Percentiles rank a stretch among this genome's conserved stretches.
Conservation (phyloP, 2,888 invertebrate species). For the Clepsis dumicolana region DNA sequence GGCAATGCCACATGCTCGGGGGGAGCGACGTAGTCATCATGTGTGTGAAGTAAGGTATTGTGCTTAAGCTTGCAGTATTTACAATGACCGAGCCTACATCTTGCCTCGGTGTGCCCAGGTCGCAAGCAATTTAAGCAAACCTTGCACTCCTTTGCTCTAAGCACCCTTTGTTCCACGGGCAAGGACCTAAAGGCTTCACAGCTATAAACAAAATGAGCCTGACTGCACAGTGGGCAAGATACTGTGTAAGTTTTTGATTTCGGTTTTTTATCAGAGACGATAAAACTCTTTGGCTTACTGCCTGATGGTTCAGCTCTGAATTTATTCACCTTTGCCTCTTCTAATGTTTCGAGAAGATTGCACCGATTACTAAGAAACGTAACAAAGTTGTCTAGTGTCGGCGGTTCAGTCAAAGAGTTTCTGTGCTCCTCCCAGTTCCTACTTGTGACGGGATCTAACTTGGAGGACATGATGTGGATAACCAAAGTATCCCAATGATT, state of each 20-base stretch:
- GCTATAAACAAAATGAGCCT: constrained; percentile 22
- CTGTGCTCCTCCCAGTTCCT: constrained; percentile 29
- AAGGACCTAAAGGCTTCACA: constrained; percentile 29
- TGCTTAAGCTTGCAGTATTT: constrained; percentile 35
- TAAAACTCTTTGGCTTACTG: background rate
- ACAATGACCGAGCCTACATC: constrained; percentile 21
- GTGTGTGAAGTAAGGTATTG: constrained; percentile 35
- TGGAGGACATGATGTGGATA: constrained; percentile 20
- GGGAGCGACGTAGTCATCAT: background rate
- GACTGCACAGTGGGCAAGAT: constrained; percentile 22
- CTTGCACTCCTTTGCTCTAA: constrained; percentile 20
- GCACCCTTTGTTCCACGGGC: constrained; percentile 7
- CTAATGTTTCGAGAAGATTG: constrained; percentile 12
- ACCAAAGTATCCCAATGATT: too few relatives aligned
- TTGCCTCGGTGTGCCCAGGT: constrained; percentile 23
- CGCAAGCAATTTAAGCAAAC: constrained; percentile 40
- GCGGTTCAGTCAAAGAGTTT: constrained; percentile 17
- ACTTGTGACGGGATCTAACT: constrained; percentile 17
- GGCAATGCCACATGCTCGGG: constrained; percentile 1
- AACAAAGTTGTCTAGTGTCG: constrained; percentile 14
- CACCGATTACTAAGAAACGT: constrained; percentile 20
- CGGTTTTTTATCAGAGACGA: background rate
- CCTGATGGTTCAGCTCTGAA: background rate
- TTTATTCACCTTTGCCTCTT: background rate
- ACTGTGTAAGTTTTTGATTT: background rate